Conservation (phyloP, 2,888 invertebrate species). For the Idaea biselata region DNA sequence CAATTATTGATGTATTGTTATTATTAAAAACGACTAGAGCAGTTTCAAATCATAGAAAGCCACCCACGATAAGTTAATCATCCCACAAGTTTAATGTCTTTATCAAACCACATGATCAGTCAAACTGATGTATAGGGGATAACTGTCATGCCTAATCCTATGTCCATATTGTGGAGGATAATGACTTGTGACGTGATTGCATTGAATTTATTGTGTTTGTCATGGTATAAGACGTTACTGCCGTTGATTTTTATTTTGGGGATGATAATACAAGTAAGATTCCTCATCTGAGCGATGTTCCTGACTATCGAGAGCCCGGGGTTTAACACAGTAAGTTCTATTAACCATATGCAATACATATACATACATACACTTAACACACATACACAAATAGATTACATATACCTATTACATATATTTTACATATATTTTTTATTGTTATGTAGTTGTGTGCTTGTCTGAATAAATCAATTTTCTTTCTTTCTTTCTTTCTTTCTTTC, state of each 20-base stretch:
- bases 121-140: conserved; percentile 51
- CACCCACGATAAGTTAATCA: not conserved
- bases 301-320: no score
- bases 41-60: not conserved
- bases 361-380: no score
- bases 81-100: conserved; percentile 6
- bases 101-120: conserved; percentile 19
- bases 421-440: no score
- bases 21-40: conserved; percentile 4
- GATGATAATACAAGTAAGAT: not conserved
- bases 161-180: conserved; percentile 42
- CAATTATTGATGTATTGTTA: no score
- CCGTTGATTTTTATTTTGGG: conserved; percentile 1
- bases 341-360: no score
- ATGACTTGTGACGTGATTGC: conserved; percentile 28
- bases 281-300: not conserved
- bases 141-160: conserved; percentile 56
- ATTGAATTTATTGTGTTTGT: conserved; percentile 28
- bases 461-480: no score
- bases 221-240: conserved; percentile 23
- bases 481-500: no score
- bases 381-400: no score
- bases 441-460: no score
- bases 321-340: no score
- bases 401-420: no score